phyloP scores from a whole-genome alignment of 1,140 invertebrate genomes.

The Saccostrea echinata region DNA sequence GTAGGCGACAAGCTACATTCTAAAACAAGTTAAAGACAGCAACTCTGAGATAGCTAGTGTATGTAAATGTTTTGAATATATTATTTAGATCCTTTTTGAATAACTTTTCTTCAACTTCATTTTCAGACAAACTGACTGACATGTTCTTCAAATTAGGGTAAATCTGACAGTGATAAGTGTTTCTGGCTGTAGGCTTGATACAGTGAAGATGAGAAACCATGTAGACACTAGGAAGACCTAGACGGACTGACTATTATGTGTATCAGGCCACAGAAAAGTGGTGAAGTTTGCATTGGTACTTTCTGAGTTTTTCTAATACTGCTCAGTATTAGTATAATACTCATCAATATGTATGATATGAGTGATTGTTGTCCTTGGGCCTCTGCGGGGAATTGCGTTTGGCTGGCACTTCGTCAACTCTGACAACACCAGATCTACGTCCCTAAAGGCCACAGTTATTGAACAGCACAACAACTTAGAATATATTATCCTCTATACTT shows the following conservation, averaged over 20 bases:
- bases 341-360: not conserved
- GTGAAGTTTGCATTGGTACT: not conserved
- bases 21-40: too few species aligned
- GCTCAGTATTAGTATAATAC: too few species aligned
- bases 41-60: not conserved
- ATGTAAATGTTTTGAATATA: conserved; percentile 3
- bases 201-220: not conserved
- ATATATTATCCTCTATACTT: not conserved
- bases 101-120: not conserved
- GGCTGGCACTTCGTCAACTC: not conserved
- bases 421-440: not conserved
- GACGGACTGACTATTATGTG: not conserved
- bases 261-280: not conserved
- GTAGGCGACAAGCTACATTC: not conserved
- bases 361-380: not conserved
- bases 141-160: not conserved
- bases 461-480: conserved; percentile 10
- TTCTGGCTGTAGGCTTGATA: not conserved
- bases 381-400: not conserved
- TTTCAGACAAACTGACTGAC: conserved; percentile 11
- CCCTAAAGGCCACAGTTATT: not conserved
- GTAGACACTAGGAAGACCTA: not conserved
- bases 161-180: not conserved
- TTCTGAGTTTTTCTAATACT: too few species aligned
- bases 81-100: not conserved